Evolutionary conservation across 2,888 invertebrate species (phyloP), one percentile per base, ranked within the genome.

Genomic region (Mimas tiliae): DNA sequence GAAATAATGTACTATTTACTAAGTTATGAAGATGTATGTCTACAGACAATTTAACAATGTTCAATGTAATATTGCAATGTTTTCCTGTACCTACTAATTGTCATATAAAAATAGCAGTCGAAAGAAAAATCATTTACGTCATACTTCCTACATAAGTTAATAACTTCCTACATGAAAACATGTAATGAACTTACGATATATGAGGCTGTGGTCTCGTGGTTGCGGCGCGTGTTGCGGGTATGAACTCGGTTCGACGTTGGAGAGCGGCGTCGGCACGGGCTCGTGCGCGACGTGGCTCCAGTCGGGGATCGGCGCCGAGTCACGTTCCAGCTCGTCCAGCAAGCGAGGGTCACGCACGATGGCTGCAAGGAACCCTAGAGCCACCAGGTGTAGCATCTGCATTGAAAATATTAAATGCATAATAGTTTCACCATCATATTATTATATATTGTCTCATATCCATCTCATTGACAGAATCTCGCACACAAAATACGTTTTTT

Each of bases 381-480:
- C 96, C 77, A 97, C 85, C 68, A 97, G 94, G 82, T 97, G 97
- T 64, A 97, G 90, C 88, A 97, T 94, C 97, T 97, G 73, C 4
- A 42, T 52, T 58, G 65, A 68, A 65, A 65, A 34, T 7, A 27
- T 45, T 53, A 38, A 14, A 12, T 9, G 4, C 19, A 16, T 51
- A 6, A 48, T 16, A 48, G n/a, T n/a, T 8, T 16, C 16, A n/a
- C 16, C 48, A 7, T 48, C 4, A 7, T n/a, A n/a, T n/a, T n/a
- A n/a, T n/a, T n/a, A 8, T 16, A 48, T n/a, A n/a, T 27, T 27
- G 27, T 27, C 27, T 1, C 27, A 27, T 27, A 27, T 4, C 27
- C 27, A 27, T 27, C 27, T 27, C 27, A 27, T 27, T 3, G 27
- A 27, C 27, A 27, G 27, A 27, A 3, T 4, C 27, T 3, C 27